Percentiles rank a stretch among this genome's conserved stretches.
These are phyloP conservation scores for Tachysurus fulvidraco DNA, from an alignment of 2,113 vertebrate genomes.

Conservation along the genomic window DNA sequence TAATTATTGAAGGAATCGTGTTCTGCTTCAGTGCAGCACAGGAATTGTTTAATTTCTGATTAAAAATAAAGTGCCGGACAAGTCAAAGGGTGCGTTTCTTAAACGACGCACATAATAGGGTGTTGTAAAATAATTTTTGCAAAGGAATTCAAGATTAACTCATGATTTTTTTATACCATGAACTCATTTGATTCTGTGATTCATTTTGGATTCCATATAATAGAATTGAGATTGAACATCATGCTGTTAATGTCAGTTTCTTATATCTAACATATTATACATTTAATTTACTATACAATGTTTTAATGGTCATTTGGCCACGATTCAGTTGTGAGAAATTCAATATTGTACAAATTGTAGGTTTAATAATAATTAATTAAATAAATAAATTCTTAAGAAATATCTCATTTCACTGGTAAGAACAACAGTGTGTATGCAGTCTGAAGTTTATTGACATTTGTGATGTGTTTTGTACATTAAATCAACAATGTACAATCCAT, in stretches of 20 bases:
- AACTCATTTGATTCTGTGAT: neutral
- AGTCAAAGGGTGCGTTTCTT: neutral
- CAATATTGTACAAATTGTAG: neutral
- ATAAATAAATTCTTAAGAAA: neutral
- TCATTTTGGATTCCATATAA: neutral
- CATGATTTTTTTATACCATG: neutral
- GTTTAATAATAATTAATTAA: neutral
- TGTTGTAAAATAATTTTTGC: neutral
- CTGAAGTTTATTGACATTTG: neutral
- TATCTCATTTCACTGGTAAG: neutral
- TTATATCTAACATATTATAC: neutral
- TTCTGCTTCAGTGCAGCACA: slow-evolving; percentile 7
- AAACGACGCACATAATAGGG: neutral
- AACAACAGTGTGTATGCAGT: neutral
- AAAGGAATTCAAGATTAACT: neutral
- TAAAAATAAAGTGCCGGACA: slow-evolving; percentile 14
- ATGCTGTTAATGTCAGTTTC: neutral
- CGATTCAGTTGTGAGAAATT: neutral
- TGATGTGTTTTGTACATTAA: neutral
- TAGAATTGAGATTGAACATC: neutral
- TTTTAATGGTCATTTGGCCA: neutral
- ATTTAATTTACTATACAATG: neutral
- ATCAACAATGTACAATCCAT: neutral
- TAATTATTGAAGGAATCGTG: slow-evolving; percentile 48
- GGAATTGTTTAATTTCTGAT: slow-evolving; percentile 29